Percentiles rank a stretch among this genome's conserved stretches.
Evolutionary conservation across 1,140 invertebrate genomes (phyloP).

Genomic region (Aphidius ervi): DNA sequence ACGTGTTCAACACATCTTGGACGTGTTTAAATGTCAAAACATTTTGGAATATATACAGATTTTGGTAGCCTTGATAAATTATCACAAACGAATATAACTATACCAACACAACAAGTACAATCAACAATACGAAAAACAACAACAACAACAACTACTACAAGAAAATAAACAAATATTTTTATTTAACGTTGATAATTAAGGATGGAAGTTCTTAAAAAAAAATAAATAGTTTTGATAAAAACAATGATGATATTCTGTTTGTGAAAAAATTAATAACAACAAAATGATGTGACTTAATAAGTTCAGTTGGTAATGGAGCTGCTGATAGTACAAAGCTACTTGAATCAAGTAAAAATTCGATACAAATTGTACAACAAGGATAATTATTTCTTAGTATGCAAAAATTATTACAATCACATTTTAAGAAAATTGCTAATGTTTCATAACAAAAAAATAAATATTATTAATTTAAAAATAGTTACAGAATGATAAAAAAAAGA

Average conservation of each 20-base stretch:
- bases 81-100: slow-evolving; percentile 32
- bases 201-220: too few species aligned
- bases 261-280: slow-evolving; percentile 12
- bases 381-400: slow-evolving; percentile 56
- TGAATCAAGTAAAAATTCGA: slow-evolving; percentile 62
- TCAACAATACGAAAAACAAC: slow-evolving; percentile 38
- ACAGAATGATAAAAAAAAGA: slow-evolving; percentile 59
- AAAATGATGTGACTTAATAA: slow-evolving; percentile 14
- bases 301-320: slow-evolving; percentile 9
- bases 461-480: too few species aligned
- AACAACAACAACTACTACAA: slow-evolving; percentile 35
- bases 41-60: slow-evolving; percentile 61
- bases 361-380: slow-evolving; percentile 64
- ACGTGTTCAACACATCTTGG: slow-evolving; percentile 59
- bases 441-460: too few species aligned
- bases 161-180: slow-evolving; percentile 19
- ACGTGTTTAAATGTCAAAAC: slow-evolving; percentile 55
- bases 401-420: slow-evolving; percentile 56
- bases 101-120: slow-evolving; percentile 36
- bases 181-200: slow-evolving; percentile 19
- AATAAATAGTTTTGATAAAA: too few species aligned
- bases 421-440: slow-evolving; percentile 61
- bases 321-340: slow-evolving; percentile 40
- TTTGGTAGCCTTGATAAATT: slow-evolving; percentile 56
- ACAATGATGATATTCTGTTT: too few species aligned